Conservation (phyloP, 37 sponge, comb jelly and placozoan genomes). For the Beroe forskalii region DNA sequence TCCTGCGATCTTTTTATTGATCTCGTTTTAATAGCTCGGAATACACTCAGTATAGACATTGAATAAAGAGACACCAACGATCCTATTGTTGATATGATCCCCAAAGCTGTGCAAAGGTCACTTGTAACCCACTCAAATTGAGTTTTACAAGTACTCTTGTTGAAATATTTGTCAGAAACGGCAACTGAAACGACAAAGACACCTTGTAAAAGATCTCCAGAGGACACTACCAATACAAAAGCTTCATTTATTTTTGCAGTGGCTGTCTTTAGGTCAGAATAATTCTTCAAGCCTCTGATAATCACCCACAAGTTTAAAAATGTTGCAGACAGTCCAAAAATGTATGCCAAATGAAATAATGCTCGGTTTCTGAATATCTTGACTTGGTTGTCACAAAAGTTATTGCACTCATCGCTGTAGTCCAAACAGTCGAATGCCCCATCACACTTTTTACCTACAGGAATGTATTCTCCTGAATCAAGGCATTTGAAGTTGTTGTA, state of each 20-base stretch:
- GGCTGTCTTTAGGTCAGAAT: neutral
- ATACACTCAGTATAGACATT: neutral
- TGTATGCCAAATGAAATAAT: neutral
- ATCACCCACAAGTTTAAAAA: neutral
- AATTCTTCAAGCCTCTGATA: neutral
- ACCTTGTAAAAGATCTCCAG: too few relatives aligned
- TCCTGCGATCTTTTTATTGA: neutral
- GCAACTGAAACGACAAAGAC: neutral
- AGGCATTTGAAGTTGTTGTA: too few relatives aligned
- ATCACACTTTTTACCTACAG: too few relatives aligned
- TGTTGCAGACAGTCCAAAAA: neutral
- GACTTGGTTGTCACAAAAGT: neutral
- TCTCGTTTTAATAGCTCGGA: neutral
- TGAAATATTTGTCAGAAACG: neutral
- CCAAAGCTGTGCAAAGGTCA: neutral
- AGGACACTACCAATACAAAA: too few relatives aligned
- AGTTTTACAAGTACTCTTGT: too few relatives aligned
- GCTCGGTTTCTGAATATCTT: neutral
- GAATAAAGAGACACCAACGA: neutral
- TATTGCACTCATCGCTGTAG: too few relatives aligned
- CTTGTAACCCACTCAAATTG: constrained; percentile 14
- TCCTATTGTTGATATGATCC: neutral
- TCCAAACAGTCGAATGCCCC: too few relatives aligned
- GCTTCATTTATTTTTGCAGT: too few relatives aligned
- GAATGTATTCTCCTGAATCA: too few relatives aligned